Base-by-base conservation (phyloP, 92 coral and sea anemone genomes). In the Porites evermanni region DNA sequence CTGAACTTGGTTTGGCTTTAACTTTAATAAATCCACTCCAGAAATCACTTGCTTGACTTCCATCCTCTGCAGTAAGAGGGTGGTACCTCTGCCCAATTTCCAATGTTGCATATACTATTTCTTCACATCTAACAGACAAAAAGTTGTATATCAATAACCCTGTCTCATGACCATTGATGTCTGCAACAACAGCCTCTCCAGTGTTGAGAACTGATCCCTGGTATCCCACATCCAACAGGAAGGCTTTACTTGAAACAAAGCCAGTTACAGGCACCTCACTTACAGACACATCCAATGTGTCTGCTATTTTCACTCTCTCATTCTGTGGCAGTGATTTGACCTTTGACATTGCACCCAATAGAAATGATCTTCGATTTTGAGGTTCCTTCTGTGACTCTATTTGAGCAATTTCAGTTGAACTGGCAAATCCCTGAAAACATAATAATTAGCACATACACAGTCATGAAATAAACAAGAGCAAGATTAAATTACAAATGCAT, bases 11-110 rank as follows among this genome's bases (percentile, higher is more conserved):
- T 66, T 64, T 73, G 75, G 52, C 53, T 53, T 90, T 53, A 21
- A 93, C 96, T 19, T 79, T 67, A 20, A 72, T 47, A 82, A 90
- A 93, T 61, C 91, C 91, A 79, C 88, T 93, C 90, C 93, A 87
- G 74, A 86, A 93, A 84, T 93, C 84, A 54, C 58, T 93, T 24
- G 58, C 89, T 53, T 70, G 74, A 20, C 29, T 61, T 56, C 58
- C 90, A 72, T 69, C 23, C 47, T 79, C 92, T 24, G 18, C 70
- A 21, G 58, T 29, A 75, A 75, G 26, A 50, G 20, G 56, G n/a
- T 71, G 47, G 70, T 70, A 83, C 58, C 12, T 53, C 10, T 56
- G 59, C 20, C 85, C 84, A 20, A 75, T 73, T 12, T 29, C 88
- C 61, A 88, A 64, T 74, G 75, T 72, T 59, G 78, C 47, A 17